Conservation (phyloP, 2,888 invertebrate species). For the Cinara cedri region DNA sequence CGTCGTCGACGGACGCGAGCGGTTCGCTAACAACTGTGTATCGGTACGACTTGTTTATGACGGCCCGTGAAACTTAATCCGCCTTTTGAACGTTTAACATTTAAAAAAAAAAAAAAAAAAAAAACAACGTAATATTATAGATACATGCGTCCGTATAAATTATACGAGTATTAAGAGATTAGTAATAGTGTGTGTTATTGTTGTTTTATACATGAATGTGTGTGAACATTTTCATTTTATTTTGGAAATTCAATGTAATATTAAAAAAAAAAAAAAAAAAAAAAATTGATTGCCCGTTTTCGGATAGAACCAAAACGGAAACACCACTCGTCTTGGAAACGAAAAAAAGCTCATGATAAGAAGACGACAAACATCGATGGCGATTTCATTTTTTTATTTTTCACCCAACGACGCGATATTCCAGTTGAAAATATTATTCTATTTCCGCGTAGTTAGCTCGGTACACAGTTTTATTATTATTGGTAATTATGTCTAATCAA, state of each 20-base stretch:
- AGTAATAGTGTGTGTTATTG: background rate
- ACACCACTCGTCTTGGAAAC: slow-evolving; percentile 51
- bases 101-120: slow-evolving; percentile 34
- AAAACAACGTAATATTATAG: slow-evolving; percentile 22
- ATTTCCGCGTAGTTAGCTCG: slow-evolving; percentile 33
- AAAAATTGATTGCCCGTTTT: slow-evolving; percentile 52
- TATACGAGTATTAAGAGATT: background rate
- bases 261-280: background rate
- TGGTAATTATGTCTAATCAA: background rate
- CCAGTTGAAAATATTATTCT: background rate
- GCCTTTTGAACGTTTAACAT: slow-evolving; percentile 49
- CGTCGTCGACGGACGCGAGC: slow-evolving; percentile 10
- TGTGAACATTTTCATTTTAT: background rate
- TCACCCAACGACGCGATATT: background rate
- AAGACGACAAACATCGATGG: slow-evolving; percentile 37
- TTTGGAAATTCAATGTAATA: slow-evolving; percentile 23
- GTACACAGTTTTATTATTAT: background rate
- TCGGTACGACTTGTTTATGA: slow-evolving; percentile 28
- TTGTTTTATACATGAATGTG: background rate
- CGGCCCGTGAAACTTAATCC: slow-evolving; percentile 48
- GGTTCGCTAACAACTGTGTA: background rate
- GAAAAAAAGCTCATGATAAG: slow-evolving; percentile 51
- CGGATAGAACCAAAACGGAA: slow-evolving; percentile 52
- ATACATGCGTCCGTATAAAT: background rate
- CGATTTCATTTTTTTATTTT: slow-evolving; percentile 8